Evolutionary conservation across 1,140 invertebrate genomes (phyloP).

Genomic region (Nasonia longicornis): DNA sequence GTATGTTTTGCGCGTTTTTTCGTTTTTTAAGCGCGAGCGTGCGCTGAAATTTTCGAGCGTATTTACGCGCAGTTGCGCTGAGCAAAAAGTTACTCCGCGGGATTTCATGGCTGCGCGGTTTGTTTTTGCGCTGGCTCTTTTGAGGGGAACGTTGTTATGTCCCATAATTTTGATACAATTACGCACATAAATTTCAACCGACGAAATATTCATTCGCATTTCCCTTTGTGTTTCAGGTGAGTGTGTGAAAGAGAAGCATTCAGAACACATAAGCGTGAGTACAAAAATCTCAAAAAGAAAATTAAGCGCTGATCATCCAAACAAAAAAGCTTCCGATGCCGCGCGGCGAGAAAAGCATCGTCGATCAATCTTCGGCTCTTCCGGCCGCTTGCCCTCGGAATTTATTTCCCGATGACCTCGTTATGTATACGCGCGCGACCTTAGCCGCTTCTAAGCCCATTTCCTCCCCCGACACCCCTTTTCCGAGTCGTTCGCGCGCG

Average conservation of each 20-base stretch:
- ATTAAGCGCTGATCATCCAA: not conserved
- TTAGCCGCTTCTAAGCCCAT: conserved; percentile 41
- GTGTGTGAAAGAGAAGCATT: not conserved
- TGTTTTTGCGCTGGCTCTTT: not conserved
- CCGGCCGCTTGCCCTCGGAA: conserved; percentile 23
- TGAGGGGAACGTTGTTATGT: not conserved
- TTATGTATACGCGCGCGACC: conserved; percentile 27
- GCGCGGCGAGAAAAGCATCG: conserved; percentile 21
- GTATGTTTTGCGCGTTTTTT: too few relatives aligned
- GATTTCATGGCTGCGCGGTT: not conserved
- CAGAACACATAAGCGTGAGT: not conserved
- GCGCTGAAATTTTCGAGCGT: not conserved
- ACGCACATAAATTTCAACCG: not conserved
- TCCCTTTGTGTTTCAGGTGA: conserved; percentile 19
- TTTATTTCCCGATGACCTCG: conserved; percentile 46
- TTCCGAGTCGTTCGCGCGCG: not conserved
- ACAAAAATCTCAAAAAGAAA: not conserved
- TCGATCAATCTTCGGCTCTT: conserved; percentile 41
- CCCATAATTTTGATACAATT: not conserved
- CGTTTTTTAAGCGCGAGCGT: not conserved
- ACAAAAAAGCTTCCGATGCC: not conserved
- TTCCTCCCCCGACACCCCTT: conserved; percentile 13
- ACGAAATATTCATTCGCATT: not conserved
- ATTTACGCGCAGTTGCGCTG: not conserved
- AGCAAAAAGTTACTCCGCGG: conserved; percentile 3